These are phyloP conservation scores for Hecatera dysodea DNA, from an alignment of 2,888 invertebrate species.

Conservation along the genomic window DNA sequence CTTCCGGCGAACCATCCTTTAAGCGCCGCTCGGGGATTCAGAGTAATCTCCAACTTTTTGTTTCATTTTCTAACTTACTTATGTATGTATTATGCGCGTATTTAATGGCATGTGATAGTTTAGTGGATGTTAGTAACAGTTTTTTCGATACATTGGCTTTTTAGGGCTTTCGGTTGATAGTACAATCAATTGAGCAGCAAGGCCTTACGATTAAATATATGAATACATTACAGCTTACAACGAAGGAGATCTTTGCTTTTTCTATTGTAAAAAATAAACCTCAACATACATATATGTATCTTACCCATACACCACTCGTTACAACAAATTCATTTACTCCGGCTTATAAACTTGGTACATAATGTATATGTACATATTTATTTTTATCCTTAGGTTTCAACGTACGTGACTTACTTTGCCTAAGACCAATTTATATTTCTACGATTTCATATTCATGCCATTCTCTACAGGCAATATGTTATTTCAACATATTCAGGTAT, in stretches of 20 bases:
- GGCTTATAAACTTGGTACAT: neutral
- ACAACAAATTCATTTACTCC: conserved; percentile 26
- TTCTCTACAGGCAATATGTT: neutral
- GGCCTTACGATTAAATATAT: conserved; percentile 17
- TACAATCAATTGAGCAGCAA: conserved; percentile 43
- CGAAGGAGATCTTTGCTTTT: neutral
- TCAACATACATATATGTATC: neutral
- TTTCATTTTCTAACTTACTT: conserved; percentile 58
- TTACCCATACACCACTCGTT: conserved; percentile 1
- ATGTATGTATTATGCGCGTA: conserved; percentile 48
- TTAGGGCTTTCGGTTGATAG: conserved; percentile 39
- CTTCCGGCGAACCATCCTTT: conserved; percentile 45
- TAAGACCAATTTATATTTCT: conserved; percentile 7
- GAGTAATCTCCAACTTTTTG: conserved; percentile 59
- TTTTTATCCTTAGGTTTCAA: neutral
- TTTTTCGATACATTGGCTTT: conserved; percentile 55
- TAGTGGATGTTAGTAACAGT: conserved; percentile 36
- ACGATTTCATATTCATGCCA: conserved; percentile 8
- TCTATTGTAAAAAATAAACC: neutral
- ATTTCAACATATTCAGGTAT: no score
- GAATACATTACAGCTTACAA: neutral
- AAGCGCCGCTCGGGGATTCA: conserved; percentile 43
- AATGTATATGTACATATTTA: no score
- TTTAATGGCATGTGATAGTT: conserved; percentile 59
- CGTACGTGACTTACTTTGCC: conserved; percentile 18